These are phyloP conservation scores for Deilephila elpenor DNA, from an alignment of 2,888 invertebrate species.

Conservation along the genomic window DNA sequence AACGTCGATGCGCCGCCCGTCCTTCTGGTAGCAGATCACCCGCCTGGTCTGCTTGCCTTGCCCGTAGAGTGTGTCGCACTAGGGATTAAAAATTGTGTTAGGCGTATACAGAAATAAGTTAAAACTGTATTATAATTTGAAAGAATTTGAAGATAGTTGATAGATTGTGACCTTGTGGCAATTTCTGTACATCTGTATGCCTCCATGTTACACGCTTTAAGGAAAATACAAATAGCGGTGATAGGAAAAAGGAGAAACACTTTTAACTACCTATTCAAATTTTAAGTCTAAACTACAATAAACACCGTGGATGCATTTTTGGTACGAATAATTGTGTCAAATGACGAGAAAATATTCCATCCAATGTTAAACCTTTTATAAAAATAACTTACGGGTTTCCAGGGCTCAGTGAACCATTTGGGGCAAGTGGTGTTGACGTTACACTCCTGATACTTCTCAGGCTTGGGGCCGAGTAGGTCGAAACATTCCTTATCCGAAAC, in stretches of 20 bases:
- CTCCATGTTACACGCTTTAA: too few species aligned
- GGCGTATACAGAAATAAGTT: too few species aligned
- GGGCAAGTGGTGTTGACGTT: constrained; percentile 92
- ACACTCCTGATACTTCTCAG: constrained; percentile 88
- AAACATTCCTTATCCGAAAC: constrained; percentile 91
- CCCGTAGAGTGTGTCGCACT: constrained; percentile 97
- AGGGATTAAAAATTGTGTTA: constrained; percentile 23
- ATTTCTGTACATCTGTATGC: too few species aligned
- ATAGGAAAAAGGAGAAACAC: too few species aligned
- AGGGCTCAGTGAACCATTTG: constrained; percentile 93
- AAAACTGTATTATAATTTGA: too few species aligned
- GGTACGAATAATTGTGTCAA: neutral
- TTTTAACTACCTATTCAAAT: too few species aligned
- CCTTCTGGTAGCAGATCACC: constrained; percentile 91
- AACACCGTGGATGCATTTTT: neutral
- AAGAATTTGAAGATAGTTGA: too few species aligned
- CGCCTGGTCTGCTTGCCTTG: constrained; percentile 92
- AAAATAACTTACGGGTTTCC: constrained; percentile 91
- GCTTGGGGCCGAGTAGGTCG: constrained; percentile 87
- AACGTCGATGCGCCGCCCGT: constrained; percentile 86
- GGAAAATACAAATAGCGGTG: too few species aligned
- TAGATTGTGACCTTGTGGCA: too few species aligned
- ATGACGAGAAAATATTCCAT: neutral
- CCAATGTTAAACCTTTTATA: too few species aligned
- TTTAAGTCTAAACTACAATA: neutral